Evolutionary conservation across 2,888 invertebrate species (phyloP).

Genomic region (Drosophila melanosoma): DNA sequence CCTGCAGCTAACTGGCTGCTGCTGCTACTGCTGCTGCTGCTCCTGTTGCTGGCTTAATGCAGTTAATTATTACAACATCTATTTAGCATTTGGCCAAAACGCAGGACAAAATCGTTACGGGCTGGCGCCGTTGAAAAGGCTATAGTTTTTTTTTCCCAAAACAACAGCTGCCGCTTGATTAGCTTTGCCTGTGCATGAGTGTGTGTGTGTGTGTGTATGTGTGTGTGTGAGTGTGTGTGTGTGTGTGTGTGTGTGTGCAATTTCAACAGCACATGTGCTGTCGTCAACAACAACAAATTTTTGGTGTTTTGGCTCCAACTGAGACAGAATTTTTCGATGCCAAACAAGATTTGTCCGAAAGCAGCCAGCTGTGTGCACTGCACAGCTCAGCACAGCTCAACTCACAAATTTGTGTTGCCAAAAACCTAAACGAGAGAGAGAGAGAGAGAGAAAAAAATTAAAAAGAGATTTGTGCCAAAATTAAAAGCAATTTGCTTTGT

Average conservation of each 20-base stretch:
- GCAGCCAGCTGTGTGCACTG: slow-evolving; percentile 29
- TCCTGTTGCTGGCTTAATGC: slow-evolving; percentile 53
- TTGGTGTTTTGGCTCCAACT: slow-evolving; percentile 37
- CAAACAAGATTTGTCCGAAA: slow-evolving; percentile 39
- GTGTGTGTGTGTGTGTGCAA: slow-evolving; percentile 31
- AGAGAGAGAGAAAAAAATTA: slow-evolving; percentile 54
- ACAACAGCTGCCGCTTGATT: slow-evolving; percentile 69
- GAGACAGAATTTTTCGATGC: slow-evolving; percentile 27
- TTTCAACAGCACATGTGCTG: slow-evolving; percentile 65
- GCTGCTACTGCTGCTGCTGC: not conserved
- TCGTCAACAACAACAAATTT: slow-evolving; percentile 39
- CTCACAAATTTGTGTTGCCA: slow-evolving; percentile 44
- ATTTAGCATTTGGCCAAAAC: slow-evolving; percentile 55
- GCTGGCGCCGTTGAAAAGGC: slow-evolving; percentile 50
- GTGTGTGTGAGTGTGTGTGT: slow-evolving; percentile 8
- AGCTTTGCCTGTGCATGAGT: slow-evolving; percentile 41
- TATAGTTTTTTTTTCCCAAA: slow-evolving; percentile 24
- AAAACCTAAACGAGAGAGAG: slow-evolving; percentile 8
- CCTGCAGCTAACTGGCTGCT: slow-evolving; percentile 25
- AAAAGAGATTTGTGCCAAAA: slow-evolving; percentile 74
- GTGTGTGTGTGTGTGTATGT: slow-evolving; percentile 4
- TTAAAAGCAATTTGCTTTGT: slow-evolving; percentile 70
- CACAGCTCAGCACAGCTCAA: not conserved
- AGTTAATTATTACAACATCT: slow-evolving; percentile 75
- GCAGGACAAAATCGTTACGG: slow-evolving; percentile 20